These are phyloP conservation scores for Hemibagrus guttatus DNA, from an alignment of 2,797 vertebrate species.

Conservation along the genomic window DNA sequence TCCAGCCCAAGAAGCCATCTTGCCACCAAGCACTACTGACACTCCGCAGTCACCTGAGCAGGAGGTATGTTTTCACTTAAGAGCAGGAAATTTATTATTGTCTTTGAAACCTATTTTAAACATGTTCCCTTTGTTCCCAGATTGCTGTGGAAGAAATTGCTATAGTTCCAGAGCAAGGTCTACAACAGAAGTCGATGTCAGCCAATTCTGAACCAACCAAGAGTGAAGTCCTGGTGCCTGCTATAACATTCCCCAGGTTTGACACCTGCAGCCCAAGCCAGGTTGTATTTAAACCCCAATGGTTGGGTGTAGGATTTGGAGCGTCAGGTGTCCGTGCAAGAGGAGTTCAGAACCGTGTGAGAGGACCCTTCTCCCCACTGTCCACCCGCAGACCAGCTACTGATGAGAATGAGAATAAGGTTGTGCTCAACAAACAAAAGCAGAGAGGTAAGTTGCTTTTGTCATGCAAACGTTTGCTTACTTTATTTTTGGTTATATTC, in stretches of 20 bases:
- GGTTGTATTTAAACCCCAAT: constrained; percentile 79
- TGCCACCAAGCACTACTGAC: neutral
- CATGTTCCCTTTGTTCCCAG: neutral
- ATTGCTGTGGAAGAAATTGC: neutral
- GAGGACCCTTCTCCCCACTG: constrained; percentile 65
- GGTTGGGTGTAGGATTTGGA: constrained; percentile 78
- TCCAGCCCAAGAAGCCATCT: neutral
- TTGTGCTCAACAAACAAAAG: constrained; percentile 67
- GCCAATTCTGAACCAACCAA: constrained; percentile 32
- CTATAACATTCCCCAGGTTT: constrained; percentile 70
- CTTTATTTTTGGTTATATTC: neutral
- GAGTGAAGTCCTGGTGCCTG: constrained; percentile 16
- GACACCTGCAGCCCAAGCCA: constrained; percentile 77
- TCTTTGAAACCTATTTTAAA: neutral
- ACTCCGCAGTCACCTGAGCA: constrained; percentile 2
- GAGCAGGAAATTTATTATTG: neutral
- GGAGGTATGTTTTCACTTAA: constrained; percentile 28
- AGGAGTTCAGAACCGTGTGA: constrained; percentile 62
- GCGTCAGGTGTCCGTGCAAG: constrained; percentile 65
- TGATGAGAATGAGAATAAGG: constrained; percentile 69
- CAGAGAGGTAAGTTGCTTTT: constrained; percentile 67
- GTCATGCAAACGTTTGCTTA: too few relatives aligned
- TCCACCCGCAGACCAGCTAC: constrained; percentile 62
- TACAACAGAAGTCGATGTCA: constrained; percentile 7
- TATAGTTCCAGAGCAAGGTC: constrained; percentile 5